These are phyloP conservation scores for Hapalemur alaotrensis DNA, from an alignment of 2,797 vertebrate species.

Conservation along the genomic window DNA sequence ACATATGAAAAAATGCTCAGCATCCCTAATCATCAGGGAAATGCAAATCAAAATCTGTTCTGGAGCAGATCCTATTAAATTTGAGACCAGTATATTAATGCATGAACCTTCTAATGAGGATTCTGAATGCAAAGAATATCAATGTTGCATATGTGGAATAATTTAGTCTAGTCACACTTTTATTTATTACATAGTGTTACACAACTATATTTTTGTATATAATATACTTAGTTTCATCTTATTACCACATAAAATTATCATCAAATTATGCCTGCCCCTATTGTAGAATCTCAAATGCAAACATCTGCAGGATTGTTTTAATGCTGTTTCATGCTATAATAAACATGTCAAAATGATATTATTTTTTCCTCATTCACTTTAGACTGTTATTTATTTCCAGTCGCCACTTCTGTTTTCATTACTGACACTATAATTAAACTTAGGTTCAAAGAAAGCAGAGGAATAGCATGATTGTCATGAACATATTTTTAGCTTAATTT, in stretches of 20 bases:
- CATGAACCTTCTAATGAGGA: neutral
- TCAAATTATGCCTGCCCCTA: constrained; percentile 7
- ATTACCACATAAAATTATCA: constrained; percentile 10
- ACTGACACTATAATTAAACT: constrained; percentile 35
- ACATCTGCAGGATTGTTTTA: neutral
- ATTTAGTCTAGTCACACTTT: neutral
- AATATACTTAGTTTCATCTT: neutral
- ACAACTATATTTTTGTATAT: constrained; percentile 10
- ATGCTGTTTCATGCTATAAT: constrained; percentile 2
- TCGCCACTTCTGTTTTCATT: neutral
- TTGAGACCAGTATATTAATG: neutral
- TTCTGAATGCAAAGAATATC: neutral
- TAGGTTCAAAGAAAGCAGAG: constrained; percentile 42
- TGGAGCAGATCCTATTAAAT: neutral
- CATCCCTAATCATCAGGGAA: no score
- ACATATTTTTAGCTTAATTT: constrained; percentile 52
- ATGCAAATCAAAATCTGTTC: neutral
- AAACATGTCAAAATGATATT: constrained; percentile 41
- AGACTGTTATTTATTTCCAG: constrained; percentile 35
- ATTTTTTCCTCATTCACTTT: neutral
- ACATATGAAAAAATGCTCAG: no score
- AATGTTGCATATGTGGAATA: neutral
- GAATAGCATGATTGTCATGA: constrained; percentile 38
- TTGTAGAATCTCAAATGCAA: neutral
- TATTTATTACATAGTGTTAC: neutral